phyloP scores from a whole-genome alignment of 2,113 vertebrate genomes.

The Chascanopsetta lugubris region DNA sequence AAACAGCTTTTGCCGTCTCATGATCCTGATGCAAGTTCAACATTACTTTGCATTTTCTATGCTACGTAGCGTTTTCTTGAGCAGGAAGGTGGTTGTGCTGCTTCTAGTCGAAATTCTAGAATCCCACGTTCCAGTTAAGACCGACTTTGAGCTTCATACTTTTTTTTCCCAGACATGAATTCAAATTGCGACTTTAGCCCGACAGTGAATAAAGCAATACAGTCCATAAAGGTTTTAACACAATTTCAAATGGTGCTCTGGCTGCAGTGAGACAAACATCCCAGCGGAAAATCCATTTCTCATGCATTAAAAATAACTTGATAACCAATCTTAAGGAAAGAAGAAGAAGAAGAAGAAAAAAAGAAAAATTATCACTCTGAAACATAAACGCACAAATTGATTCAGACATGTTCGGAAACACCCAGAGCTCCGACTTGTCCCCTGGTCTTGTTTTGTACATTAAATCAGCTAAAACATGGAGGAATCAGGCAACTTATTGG shows the following conservation, averaged over 20 bases:
- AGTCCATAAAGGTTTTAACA: slow-evolving; percentile 20
- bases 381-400: slow-evolving; percentile 14
- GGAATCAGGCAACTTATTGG: slow-evolving; percentile 43
- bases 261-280: slow-evolving; percentile 18
- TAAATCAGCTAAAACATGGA: slow-evolving; percentile 37
- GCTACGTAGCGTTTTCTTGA: too few relatives aligned
- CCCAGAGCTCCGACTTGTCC: slow-evolving; percentile 10
- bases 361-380: slow-evolving; percentile 11
- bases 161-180: not conserved
- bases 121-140: too few relatives aligned
- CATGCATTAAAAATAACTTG: slow-evolving; percentile 25
- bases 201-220: slow-evolving; percentile 17
- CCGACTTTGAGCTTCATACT: not conserved
- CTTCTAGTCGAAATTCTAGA: too few relatives aligned
- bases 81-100: too few relatives aligned
- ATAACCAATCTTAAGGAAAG: slow-evolving; percentile 9
- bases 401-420: slow-evolving; percentile 6
- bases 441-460: slow-evolving; percentile 6
- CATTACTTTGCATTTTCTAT: too few relatives aligned
- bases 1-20: too few relatives aligned
- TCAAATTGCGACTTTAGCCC: slow-evolving; percentile 3
- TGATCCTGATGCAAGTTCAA: too few relatives aligned
- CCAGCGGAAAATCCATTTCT: slow-evolving; percentile 3
- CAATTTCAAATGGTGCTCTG: slow-evolving; percentile 11
- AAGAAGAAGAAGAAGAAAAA: slow-evolving; percentile 3